Evolutionary conservation across 2,797 vertebrate species (phyloP).

Genomic region (Esox masquinongy): DNA sequence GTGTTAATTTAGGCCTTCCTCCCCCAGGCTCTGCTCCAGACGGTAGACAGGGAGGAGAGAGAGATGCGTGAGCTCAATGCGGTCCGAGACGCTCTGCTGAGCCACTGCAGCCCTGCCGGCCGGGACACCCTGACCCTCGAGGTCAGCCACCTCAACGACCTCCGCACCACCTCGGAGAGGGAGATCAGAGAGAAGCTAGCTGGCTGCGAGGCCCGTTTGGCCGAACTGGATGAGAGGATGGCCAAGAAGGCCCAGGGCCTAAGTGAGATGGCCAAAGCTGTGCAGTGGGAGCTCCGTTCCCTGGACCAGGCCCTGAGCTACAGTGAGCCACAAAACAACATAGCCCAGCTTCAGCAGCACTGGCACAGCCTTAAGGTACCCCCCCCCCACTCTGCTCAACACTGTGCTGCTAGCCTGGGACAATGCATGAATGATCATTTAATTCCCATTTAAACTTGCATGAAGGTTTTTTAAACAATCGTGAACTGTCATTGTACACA

Average conservation of each 20-base stretch:
- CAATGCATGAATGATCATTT: not conserved
- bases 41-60: constrained; percentile 67
- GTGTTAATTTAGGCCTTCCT: not conserved
- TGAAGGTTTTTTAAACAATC: not conserved
- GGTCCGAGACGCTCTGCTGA: constrained; percentile 71
- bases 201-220: constrained; percentile 53
- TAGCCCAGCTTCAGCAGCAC: constrained; percentile 71
- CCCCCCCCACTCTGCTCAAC: not conserved
- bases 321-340: constrained; percentile 58
- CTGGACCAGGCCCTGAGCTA: constrained; percentile 69
- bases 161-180: constrained; percentile 60
- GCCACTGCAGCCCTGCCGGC: constrained; percentile 67
- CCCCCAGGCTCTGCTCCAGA: constrained; percentile 76
- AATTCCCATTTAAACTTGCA: not conserved
- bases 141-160: constrained; percentile 69
- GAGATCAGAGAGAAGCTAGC: constrained; percentile 56
- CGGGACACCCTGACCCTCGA: constrained; percentile 65
- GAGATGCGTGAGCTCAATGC: constrained; percentile 74
- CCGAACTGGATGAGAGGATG: constrained; percentile 54
- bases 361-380: constrained; percentile 75
- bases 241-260: constrained; percentile 41
- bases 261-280: constrained; percentile 55
- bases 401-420: not conserved
- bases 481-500: not conserved
- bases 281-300: constrained; percentile 72